Evolutionary conservation across 1,140 invertebrate species (phyloP), one percentile per base, ranked within the genome.

Genomic region (Maconellicoccus hirsutus): DNA sequence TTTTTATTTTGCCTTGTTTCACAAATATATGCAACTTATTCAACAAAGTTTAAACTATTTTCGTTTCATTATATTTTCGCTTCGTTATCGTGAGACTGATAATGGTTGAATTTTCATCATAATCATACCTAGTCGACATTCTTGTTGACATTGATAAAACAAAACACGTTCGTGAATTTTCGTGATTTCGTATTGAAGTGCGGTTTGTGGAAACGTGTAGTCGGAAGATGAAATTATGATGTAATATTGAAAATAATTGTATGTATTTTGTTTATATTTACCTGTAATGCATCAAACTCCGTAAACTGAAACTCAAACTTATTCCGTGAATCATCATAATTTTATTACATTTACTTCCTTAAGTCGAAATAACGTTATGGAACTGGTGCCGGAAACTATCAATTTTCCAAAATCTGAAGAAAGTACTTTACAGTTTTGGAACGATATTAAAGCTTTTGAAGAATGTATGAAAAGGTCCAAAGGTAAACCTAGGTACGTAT

Each of bases 371-470:
- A 52, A 8, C 42, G 29, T 14, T 14, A 52, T 76, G 4, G 72
- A 75, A 71, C 74, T 78, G 3, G 85, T 89, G 59, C 87, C 91
- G 19, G 92, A 95, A 78, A 86, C 83, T 29, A 96, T 98, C 10
- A 87, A 94, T 78, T 98, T 99, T 82, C 85, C 94, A 1, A 81
- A 84, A 72, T 94, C 96, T 79, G 97, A 99, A 78, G 89, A 94
- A 76, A 88, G 87, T 74, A 86, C 93, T 70, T 77, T 95, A 23
- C 79, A 89, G 76, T 87, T 86, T 76, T 98, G 88, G 91, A 89
- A 91, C 74, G 82, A 90, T 71, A 84, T 93, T 23, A 87, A 98
- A 78, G 94, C 89, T 2, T 99, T 99, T 79, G 83, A 93, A 76
- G 91, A 86, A 71, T 93, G 91, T 79, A 80, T 96, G 29, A 91